These are phyloP conservation scores for Vulpes ferrilata DNA, from an alignment of 2,113 vertebrate species.

Conservation along the genomic window DNA sequence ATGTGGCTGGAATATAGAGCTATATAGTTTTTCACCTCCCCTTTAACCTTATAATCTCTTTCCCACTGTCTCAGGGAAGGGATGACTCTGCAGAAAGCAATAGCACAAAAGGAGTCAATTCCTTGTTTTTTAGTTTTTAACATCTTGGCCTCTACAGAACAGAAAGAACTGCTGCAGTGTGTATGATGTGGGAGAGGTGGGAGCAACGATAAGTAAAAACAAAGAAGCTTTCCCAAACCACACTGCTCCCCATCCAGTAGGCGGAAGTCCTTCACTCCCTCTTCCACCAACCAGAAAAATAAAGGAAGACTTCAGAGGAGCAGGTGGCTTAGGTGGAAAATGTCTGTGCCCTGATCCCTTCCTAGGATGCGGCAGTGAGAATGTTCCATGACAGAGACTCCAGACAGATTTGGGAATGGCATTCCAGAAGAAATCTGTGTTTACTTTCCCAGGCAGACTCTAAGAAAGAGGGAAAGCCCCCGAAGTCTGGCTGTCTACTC, in stretches of 20 bases:
- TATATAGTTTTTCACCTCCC: neutral
- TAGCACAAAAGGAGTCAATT: neutral
- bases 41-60: neutral
- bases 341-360: neutral
- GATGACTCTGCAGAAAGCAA: neutral
- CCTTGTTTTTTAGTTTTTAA: conserved; percentile 13
- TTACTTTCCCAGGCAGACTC: neutral
- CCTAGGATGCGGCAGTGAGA: neutral
- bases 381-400: neutral
- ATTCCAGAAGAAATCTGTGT: neutral
- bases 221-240: neutral
- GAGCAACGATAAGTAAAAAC: neutral
- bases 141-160: neutral
- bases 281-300: neutral
- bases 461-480: neutral
- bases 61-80: neutral
- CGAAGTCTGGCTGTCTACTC: neutral
- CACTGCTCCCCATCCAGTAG: neutral
- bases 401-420: neutral
- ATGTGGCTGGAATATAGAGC: neutral
- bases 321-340: neutral
- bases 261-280: too few species aligned
- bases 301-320: neutral
- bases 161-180: neutral
- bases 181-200: neutral